Evolutionary conservation across 2,113 vertebrate species (phyloP).

Genomic region (Callaeas wilsoni): DNA sequence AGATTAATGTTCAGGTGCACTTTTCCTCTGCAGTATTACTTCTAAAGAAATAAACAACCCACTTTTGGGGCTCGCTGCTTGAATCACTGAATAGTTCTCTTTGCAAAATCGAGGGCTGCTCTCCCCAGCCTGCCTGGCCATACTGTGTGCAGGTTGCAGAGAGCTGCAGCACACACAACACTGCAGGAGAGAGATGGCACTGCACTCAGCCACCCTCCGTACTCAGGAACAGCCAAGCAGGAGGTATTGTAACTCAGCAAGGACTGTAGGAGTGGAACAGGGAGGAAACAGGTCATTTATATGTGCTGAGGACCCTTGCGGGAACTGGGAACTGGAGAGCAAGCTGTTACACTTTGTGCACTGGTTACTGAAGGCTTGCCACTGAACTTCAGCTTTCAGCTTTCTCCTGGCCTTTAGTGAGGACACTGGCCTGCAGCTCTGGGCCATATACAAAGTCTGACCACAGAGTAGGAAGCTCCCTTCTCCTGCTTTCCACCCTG

Average conservation of each 20-base stretch:
- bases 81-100: neutral
- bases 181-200: neutral
- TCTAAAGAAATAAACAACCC: neutral
- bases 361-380: neutral
- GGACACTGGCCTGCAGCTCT: neutral
- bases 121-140: no score
- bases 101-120: neutral
- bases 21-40: neutral
- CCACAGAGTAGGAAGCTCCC: neutral
- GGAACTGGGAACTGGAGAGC: neutral
- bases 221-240: neutral
- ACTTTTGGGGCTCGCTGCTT: rapidly evolving
- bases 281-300: neutral
- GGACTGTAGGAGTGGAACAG: neutral
- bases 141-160: rapidly evolving
- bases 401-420: neutral
- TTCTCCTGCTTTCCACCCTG: neutral
- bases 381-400: neutral
- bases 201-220: neutral
- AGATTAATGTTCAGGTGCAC: neutral
- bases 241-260: neutral
- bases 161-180: neutral
- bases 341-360: rapidly evolving
- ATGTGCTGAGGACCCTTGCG: rapidly evolving
- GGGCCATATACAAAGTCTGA: rapidly evolving